Base-by-base conservation (phyloP, 2,888 invertebrate genomes). In the Steinernema scapterisci region DNA sequence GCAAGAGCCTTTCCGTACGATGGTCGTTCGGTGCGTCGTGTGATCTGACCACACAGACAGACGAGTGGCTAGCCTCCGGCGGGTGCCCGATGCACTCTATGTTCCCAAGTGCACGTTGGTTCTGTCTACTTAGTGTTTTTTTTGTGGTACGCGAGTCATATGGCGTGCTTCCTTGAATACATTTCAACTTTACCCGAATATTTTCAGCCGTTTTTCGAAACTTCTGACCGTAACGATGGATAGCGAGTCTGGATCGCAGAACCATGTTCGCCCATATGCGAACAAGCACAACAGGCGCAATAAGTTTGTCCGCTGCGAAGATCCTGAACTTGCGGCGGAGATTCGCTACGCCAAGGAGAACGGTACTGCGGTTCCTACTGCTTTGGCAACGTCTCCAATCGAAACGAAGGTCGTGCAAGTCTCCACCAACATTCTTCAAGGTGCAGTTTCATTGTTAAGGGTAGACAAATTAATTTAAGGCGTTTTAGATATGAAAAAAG, bases 321-420 rank as follows among this genome's bases (percentile, higher is more conserved):
- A 79, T 63, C 79, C 80, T 19, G 75, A 75, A 16, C 54, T 82
- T 2, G 78, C 81, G 31, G 81, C 81, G 16, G 81, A 81, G 70
- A 75, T 76, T 16, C 56, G 71, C 44, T 81, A 74, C 44, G 81
- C 81, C 9, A 78, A 81, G 46, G 83, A 81, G 43, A 81, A 81
- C 63, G 81, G 83, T 23, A 46, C 76, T 7, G 46, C 54, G 7
- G 70, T 77, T n/a, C 80, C 80, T 21, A 27, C 63, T 5, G 25
- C n/a, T 3, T 31, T 63, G 63, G 63, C 63, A 2, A n/a, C 63
- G 9, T 63, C 63, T 9, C 63, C 63, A 16, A n/a, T 63, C 19
- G 63, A 63, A 27, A 38, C 16, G 3, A 63, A 63, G 16, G 63
- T 63, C 16, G 27, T 31, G 16, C 16, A n/a, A n/a, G n/a, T n/a